Conservation (phyloP, 1,140 invertebrate genomes). For the Scaptomyza montana region DNA sequence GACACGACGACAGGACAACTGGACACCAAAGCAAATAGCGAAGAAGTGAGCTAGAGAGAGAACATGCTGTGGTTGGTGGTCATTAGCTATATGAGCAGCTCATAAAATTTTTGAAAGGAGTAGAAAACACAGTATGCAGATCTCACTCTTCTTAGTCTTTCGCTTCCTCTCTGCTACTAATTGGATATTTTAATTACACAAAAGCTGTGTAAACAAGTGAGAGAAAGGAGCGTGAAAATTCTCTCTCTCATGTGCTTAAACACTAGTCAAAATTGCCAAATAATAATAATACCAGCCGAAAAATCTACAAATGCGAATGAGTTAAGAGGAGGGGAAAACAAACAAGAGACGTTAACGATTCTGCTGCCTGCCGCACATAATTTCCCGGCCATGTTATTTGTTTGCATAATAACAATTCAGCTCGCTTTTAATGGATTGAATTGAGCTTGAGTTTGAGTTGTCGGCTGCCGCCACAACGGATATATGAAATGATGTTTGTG, state of each 20-base stretch:
- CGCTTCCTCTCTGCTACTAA: conserved; percentile 44
- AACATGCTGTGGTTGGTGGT: conserved; percentile 19
- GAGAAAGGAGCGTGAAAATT: conserved; percentile 24
- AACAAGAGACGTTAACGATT: conserved; percentile 50
- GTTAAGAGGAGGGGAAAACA: conserved; percentile 9
- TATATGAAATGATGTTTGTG: conserved; percentile 43
- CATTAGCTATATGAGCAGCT: conserved; percentile 75
- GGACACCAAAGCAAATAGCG: background rate
- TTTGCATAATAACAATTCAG: conserved; percentile 80
- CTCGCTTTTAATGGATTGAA: conserved; percentile 14
- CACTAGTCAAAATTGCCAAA: conserved; percentile 63
- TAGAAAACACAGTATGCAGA: conserved; percentile 30
- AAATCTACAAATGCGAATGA: conserved; percentile 41
- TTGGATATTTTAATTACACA: conserved; percentile 78
- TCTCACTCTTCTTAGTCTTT: too few relatives aligned
- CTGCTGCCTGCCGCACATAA: conserved; percentile 24
- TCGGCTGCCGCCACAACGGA: conserved; percentile 28
- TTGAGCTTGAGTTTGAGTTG: background rate
- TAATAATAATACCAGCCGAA: conserved; percentile 63
- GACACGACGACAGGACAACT: conserved; percentile 13
- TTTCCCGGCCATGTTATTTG: conserved; percentile 69
- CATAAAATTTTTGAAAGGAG: conserved; percentile 49
- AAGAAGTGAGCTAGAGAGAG: background rate
- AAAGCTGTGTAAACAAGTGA: conserved; percentile 32
- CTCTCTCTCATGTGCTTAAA: conserved; percentile 15